Base-by-base conservation (phyloP, 2,113 vertebrate genomes). In the Heliornis fulica region DNA sequence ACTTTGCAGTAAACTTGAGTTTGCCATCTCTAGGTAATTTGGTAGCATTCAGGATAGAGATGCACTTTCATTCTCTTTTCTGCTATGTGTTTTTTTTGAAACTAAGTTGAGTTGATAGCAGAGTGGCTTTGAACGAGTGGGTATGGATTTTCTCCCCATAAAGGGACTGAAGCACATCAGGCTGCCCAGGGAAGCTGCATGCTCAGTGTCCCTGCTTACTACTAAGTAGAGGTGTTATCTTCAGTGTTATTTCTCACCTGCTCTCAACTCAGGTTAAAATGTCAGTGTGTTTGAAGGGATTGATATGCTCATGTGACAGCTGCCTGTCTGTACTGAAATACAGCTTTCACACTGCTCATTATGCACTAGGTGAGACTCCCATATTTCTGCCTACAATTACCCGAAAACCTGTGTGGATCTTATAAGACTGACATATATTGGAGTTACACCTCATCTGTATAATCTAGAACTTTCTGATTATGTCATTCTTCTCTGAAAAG, bases 41-140 rank as follows among this genome's bases (percentile, higher is more conserved):
- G 51, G 6, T 32, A 71, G 25, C 17, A 17, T 8, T 38, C 31
- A 60, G 83, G 26, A 26, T 8, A n/a, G n/a, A 36, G 32, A 28
- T 48, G 34, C 83, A 50, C 57, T 75, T 74, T 77, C 21, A 11
- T 21, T 21, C 28, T 50, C 26, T 25, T 72, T 77, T 31, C 11
- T 51, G 10, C 31, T 68, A 40, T 0, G 0, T 8, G 1, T 16
- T 9, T 40, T 48, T n/a, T 72, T 32, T n/a, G 29, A 74, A 90
- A 22, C 17, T n/a, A 38, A 74, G 54, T 12, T 0, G 0, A 56
- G 9, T 22, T 26, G 31, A 41, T 45, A 61, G 54, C 36, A 88
- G 88, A 11, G 28, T 38, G 45, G 18, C 9, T 32, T 7, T 48
- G 34, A 70, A 38, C 31, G 23, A 46, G 25, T 10, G 8, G 32